A percentile compares a stretch with the other conserved stretches of the same genome.
These are phyloP conservation scores for Drosophila neotestacea DNA, from an alignment of 2,888 invertebrate genomes.

Conservation along the genomic window DNA sequence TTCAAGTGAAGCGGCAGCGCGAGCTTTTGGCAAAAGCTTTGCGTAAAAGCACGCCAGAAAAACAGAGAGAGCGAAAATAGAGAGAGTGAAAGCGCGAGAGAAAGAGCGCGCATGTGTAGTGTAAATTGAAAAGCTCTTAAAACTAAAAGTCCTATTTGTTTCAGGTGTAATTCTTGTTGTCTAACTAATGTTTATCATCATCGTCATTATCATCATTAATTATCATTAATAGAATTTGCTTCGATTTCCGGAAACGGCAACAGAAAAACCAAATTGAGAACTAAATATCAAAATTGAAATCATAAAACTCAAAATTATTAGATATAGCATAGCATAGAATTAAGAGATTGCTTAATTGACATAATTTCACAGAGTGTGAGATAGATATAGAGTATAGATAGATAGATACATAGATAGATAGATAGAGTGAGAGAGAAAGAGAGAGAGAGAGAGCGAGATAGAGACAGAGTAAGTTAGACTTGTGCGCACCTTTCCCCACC, in stretches of 20 bases:
- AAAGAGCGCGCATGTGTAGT: slow-evolving; percentile 36
- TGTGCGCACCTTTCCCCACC: slow-evolving; percentile 91
- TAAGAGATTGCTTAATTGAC: slow-evolving; percentile 43
- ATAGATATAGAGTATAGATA: slow-evolving; percentile 48
- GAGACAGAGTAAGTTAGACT: slow-evolving; percentile 59
- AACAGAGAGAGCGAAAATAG: slow-evolving; percentile 19
- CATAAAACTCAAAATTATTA: slow-evolving; percentile 37
- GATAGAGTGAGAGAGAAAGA: slow-evolving; percentile 31
- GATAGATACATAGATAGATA: slow-evolving; percentile 47
- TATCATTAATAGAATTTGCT: slow-evolving; percentile 32
- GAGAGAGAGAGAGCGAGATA: slow-evolving; percentile 37
- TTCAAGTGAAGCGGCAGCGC: slow-evolving; percentile 25
- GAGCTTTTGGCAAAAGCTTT: slow-evolving; percentile 51
- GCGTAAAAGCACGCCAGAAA: slow-evolving; percentile 25
- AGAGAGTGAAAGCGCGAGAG: slow-evolving; percentile 16
- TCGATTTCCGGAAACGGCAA: slow-evolving; percentile 53
- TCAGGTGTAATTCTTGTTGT: slow-evolving; percentile 27
- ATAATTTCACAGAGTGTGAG: slow-evolving; percentile 39
- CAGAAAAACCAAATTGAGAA: slow-evolving; percentile 56
- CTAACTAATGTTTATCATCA: slow-evolving; percentile 77
- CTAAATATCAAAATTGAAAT: slow-evolving; percentile 56
- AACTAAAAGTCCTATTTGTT: slow-evolving; percentile 48
- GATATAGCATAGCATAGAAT: slow-evolving; percentile 54
- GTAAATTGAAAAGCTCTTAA: slow-evolving; percentile 68
- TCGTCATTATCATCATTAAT: slow-evolving; percentile 40